These are phyloP conservation scores for Callinectes sapidus DNA, from an alignment of 2,888 invertebrate species.

Conservation along the genomic window DNA sequence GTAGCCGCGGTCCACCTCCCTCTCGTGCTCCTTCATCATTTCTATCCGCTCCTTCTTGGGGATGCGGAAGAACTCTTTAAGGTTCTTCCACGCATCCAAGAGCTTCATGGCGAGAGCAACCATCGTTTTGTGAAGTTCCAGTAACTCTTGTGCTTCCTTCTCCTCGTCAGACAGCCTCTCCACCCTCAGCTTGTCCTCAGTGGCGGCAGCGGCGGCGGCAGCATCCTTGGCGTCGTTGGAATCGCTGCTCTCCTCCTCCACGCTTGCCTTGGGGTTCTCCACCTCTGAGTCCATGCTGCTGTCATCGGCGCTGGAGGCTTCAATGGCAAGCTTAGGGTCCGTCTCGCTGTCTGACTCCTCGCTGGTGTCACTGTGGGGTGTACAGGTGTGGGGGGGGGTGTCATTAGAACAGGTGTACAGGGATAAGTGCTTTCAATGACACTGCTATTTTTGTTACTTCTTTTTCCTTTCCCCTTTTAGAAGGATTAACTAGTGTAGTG, in stretches of 20 bases:
- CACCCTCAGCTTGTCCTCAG: constrained; percentile 32
- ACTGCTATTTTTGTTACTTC: too few species aligned
- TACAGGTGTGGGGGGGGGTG: too few species aligned
- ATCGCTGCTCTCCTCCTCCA: constrained; percentile 60
- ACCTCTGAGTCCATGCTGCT: constrained; percentile 67
- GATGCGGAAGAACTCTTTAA: constrained; percentile 88
- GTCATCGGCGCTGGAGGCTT: constrained; percentile 64
- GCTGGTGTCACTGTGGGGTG: constrained; percentile 61
- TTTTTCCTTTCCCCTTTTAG: too few species aligned
- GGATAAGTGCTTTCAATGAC: too few species aligned
- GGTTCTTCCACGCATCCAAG: constrained; percentile 84
- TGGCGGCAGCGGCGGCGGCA: background rate
- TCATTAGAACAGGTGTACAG: too few species aligned
- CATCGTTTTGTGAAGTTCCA: constrained; percentile 73
- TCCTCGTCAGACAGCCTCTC: constrained; percentile 63
- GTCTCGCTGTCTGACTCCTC: constrained; percentile 65
- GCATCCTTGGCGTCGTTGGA: constrained; percentile 56
- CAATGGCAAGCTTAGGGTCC: constrained; percentile 50
- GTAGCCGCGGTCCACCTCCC: constrained; percentile 84
- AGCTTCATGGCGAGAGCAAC: constrained; percentile 78
- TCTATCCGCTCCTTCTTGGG: constrained; percentile 95
- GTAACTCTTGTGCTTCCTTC: constrained; percentile 73
- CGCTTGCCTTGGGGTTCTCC: constrained; percentile 44
- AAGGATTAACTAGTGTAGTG: too few species aligned
- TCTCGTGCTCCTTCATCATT: constrained; percentile 95